phyloP scores from a whole-genome alignment of 2,888 invertebrate genomes.

The Coleophora flavipennella region DNA sequence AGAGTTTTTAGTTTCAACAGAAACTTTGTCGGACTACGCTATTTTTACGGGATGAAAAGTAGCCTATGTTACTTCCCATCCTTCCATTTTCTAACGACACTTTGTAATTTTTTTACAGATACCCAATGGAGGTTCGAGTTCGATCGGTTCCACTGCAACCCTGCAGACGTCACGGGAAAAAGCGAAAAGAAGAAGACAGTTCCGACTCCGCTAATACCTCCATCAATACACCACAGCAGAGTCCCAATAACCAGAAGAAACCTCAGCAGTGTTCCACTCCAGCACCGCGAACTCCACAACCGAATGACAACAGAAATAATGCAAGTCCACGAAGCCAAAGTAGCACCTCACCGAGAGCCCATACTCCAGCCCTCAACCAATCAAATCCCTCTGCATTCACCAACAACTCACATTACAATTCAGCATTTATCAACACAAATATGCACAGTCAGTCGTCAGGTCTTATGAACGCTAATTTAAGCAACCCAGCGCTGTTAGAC shows the following conservation, averaged over 20 bases:
- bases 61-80: no score
- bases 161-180: constrained; percentile 84
- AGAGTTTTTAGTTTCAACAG: no score
- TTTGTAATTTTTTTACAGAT: constrained; percentile 76
- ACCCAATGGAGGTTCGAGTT: constrained; percentile 88
- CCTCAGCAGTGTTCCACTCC: constrained; percentile 39
- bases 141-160: constrained; percentile 88
- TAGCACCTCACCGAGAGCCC: constrained; percentile 71
- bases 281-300: constrained; percentile 56
- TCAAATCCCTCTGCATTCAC: constrained; percentile 45
- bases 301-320: constrained; percentile 46
- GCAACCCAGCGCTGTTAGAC: constrained; percentile 75
- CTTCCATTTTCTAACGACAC: no score
- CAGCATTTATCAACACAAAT: constrained; percentile 61
- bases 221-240: constrained; percentile 40
- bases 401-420: constrained; percentile 54
- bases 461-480: constrained; percentile 61
- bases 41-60: no score
- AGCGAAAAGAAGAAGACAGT: constrained; percentile 81
- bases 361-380: constrained; percentile 55
- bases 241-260: constrained; percentile 56
- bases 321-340: constrained; percentile 65
- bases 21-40: no score
- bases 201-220: constrained; percentile 46
- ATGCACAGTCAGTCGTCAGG: constrained; percentile 54